Evolutionary conservation across 2,888 invertebrate genomes (phyloP).

Genomic region (Orthonychiurus folsomi): DNA sequence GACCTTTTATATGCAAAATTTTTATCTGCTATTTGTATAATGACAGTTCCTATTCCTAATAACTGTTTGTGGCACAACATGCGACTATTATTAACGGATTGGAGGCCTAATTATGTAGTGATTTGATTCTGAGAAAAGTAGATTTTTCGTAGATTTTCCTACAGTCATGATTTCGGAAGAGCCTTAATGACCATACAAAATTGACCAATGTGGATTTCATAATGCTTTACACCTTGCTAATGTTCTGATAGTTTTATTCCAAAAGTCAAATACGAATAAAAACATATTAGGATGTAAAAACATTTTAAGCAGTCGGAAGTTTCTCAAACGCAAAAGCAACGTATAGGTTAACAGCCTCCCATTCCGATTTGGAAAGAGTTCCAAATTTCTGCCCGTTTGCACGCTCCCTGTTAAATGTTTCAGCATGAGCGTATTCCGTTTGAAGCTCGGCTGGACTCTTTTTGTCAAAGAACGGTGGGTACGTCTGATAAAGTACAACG

Average conservation of each 20-base stretch:
- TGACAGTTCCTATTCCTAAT: too few relatives aligned
- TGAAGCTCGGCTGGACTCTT: slow-evolving; percentile 53
- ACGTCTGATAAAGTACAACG: slow-evolving; percentile 48
- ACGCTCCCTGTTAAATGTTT: slow-evolving; percentile 49
- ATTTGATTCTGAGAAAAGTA: background rate
- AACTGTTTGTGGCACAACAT: too few relatives aligned
- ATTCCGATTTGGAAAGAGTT: slow-evolving; percentile 77
- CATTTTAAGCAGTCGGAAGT: slow-evolving; percentile 1
- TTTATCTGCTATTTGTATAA: too few relatives aligned
- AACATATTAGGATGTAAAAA: background rate
- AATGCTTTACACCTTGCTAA: too few relatives aligned
- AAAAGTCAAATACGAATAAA: background rate
- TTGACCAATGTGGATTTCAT: too few relatives aligned
- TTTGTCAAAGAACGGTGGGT: slow-evolving; percentile 55
- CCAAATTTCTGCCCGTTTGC: slow-evolving; percentile 53
- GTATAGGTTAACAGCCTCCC: slow-evolving; percentile 64
- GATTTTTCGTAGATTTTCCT: background rate
- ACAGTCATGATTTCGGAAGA: background rate
- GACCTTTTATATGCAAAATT: too few relatives aligned
- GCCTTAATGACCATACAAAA: too few relatives aligned
- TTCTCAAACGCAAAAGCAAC: slow-evolving; percentile 35
- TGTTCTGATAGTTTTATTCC: background rate
- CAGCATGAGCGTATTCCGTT: slow-evolving; percentile 62
- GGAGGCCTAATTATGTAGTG: too few relatives aligned
- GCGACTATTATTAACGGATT: too few relatives aligned